These are phyloP conservation scores for Podotricha telesiphe DNA, from an alignment of 2,888 invertebrate genomes.

Conservation along the genomic window DNA sequence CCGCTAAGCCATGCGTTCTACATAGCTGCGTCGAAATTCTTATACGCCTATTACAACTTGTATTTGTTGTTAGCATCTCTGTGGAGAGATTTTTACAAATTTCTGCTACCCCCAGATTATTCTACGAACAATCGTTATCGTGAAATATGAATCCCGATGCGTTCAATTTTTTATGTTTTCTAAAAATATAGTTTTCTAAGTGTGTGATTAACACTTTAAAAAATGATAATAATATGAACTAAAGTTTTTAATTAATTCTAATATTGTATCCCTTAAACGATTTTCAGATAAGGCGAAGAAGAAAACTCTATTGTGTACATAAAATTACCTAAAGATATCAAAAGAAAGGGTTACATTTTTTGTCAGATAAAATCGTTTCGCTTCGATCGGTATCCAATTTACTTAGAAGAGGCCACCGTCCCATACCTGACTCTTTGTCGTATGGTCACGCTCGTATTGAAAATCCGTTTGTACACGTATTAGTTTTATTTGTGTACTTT, in stretches of 20 bases:
- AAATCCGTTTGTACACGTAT: slow-evolving; percentile 62
- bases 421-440: slow-evolving; percentile 69
- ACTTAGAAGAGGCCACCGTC: slow-evolving; percentile 61
- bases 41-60: no score
- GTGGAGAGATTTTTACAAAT: no score
- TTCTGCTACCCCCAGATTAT: no score
- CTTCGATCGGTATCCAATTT: slow-evolving; percentile 77
- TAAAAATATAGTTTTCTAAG: no score
- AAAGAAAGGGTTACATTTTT: slow-evolving; percentile 66
- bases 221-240: no score
- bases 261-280: slow-evolving; percentile 42
- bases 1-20: no score
- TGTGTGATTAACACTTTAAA: no score
- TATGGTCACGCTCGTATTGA: slow-evolving; percentile 65
- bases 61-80: no score
- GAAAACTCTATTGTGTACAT: slow-evolving; percentile 63
- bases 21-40: no score
- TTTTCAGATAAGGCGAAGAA: slow-evolving; percentile 46
- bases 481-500: slow-evolving; percentile 69
- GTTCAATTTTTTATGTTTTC: no score
- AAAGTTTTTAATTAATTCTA: slow-evolving; percentile 34
- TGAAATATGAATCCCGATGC: no score
- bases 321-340: slow-evolving; percentile 69
- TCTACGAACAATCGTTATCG: no score
- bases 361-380: slow-evolving; percentile 73